Base-by-base conservation (phyloP, 1,140 invertebrate species). In the Drosophila pseudoobscura region DNA sequence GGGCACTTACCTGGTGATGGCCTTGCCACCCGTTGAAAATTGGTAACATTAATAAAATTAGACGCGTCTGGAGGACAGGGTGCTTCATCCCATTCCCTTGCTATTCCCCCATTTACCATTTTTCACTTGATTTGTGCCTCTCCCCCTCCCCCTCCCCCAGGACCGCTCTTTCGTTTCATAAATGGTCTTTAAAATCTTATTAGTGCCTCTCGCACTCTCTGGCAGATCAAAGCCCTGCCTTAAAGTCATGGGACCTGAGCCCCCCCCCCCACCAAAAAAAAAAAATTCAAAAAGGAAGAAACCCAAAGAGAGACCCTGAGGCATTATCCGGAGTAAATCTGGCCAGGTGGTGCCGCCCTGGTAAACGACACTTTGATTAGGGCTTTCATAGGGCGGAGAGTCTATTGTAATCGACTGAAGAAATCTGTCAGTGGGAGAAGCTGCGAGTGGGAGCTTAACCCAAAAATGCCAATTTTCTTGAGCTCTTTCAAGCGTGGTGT, bases 1-100 rank as follows among this genome's bases (percentile, higher is more conserved):
- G 41, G 31, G 47, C 22, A 66, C 41, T 74, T 54, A 56, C 70
- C 44, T 69, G 65, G 11, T 3, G 29, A 44, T 59, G 50, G 24
- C 50, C 47, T 41, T 64, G 56, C 70, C 79, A 83, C 43, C 78
- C 78, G 61, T 72, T 78, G 22, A 63, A 87, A 88, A 87, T 87
- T 87, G 83, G 78, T 72, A 87, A 88, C 83, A 87, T 87, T 88
- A 88, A 87, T 87, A 87, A 87, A 87, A 87, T 87, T 87, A 87
- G 71, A 74, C 46, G 63, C 61, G 61, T 52, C 70, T 49, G 13
- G 9, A 17, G 31, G 51, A 17, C 4, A 4, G 35, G 35, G 11
- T 35, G 3, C 26, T n/a, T 3, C 5, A 31, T 55, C 24, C 24
- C 24, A 5, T 5, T 5, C 24, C 3, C 24, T 9, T 24, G 31